Base-by-base conservation (phyloP, 2,797 vertebrate species). In the Sternarchorhynchus goeldii region DNA sequence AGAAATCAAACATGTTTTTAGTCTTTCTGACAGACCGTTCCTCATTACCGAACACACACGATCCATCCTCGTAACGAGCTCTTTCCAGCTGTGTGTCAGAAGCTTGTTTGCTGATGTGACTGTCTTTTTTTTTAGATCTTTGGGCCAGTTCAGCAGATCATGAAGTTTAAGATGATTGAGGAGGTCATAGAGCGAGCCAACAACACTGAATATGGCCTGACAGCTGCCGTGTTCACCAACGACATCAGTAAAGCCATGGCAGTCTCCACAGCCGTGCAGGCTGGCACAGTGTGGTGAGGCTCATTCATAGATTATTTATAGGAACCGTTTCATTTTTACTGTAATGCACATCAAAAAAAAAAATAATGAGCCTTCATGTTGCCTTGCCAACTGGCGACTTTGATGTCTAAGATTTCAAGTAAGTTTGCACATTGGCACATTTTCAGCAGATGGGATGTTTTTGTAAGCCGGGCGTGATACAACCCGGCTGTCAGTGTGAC, bases 181-280 rank as follows among this genome's bases (percentile, higher is more conserved):
- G 98, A 99, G 93, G 98, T 96, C 72, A 98, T 99, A 17, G 95
- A 99, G 84, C 92, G 97, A 92, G 98, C 97, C 88, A 99, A 99
- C 91, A 95, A 95, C 88, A 94, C 97, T 1, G 94, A 97, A 68
- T 99, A 97, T 25, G 98, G 98, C 59, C 93, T 99, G 64, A 95
- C 94, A 58, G 96, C 95, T 6, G 98, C 97, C 18, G 97, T 99
- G 53, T 99, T 99, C 87, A 99, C 97, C 83, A 98, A 88, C 7
- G 95, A 99, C 89, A 96, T 99, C 89, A 98, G 96, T 94, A 99
- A 98, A 90, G 97, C 97, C 75, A 93, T 99, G 91, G 95, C 94
- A 6, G 92, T 99, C 73, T 96, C 97, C 76, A 96, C 96, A 67
- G 95, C 96, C 55, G 94, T 99, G 94, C 97, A 98, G 88, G 96